Conservation (phyloP, 2,113 vertebrate species). For the Tonatia bakeri region DNA sequence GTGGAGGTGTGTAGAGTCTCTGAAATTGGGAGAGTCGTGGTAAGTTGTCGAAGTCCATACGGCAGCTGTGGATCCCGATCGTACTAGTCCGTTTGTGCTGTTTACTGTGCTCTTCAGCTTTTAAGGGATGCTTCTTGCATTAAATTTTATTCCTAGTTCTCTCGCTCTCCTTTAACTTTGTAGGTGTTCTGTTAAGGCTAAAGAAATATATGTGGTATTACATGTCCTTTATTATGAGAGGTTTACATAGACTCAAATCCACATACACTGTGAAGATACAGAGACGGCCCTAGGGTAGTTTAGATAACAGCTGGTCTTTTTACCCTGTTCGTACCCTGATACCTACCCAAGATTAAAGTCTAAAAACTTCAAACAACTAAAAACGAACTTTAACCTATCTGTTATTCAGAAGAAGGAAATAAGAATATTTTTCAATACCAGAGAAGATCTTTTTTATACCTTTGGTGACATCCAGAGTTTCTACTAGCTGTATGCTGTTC, state of each 20-base stretch:
- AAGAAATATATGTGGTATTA: neutral
- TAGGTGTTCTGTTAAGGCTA: conserved; percentile 15
- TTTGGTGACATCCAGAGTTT: conserved; percentile 29
- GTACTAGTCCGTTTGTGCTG: neutral
- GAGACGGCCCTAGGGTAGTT: neutral
- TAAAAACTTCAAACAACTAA: neutral
- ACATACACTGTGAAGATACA: neutral
- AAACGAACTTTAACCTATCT: neutral
- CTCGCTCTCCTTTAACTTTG: neutral
- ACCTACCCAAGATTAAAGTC: conserved; percentile 12
- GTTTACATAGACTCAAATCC: neutral
- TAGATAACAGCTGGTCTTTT: conserved; percentile 42
- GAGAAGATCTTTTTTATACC: conserved; percentile 21
- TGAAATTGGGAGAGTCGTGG: neutral
- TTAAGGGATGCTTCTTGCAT: neutral
- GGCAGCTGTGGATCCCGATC: neutral
- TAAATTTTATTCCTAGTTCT: neutral
- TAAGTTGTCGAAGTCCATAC: conserved; percentile 2
- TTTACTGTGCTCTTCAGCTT: neutral
- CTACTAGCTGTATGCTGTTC: conserved; percentile 22
- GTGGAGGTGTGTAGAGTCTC: neutral
- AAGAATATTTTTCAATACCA: conserved; percentile 23
- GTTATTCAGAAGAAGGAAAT: conserved; percentile 26
- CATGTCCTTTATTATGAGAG: neutral
- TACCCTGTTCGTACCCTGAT: conserved; percentile 39